Evolutionary conservation across 2,888 invertebrate genomes (phyloP).

Genomic region (Drosophila parthenogenetica): DNA sequence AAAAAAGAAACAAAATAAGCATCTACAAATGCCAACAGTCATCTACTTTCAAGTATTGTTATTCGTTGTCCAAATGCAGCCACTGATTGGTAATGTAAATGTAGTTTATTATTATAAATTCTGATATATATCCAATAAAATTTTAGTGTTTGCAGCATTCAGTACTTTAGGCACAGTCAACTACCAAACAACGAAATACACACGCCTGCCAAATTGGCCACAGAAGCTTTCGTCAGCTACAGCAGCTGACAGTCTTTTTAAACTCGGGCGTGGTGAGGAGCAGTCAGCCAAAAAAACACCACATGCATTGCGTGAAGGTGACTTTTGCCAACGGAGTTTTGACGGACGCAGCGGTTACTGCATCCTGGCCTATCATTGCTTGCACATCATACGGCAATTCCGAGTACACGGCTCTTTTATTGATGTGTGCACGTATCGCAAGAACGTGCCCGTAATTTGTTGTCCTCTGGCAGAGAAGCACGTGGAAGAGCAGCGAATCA

Average conservation of each 20-base stretch:
- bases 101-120: too few relatives aligned
- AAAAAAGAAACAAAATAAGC: slow-evolving; percentile 9
- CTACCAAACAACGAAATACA: slow-evolving; percentile 68
- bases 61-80: slow-evolving; percentile 16
- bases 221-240: not conserved
- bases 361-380: slow-evolving; percentile 80
- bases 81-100: slow-evolving; percentile 19
- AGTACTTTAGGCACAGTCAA: slow-evolving; percentile 54
- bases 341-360: slow-evolving; percentile 84
- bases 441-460: slow-evolving; percentile 84
- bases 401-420: slow-evolving; percentile 80
- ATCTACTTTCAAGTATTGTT: slow-evolving; percentile 26
- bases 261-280: slow-evolving; percentile 47
- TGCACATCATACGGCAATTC: slow-evolving; percentile 82
- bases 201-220: slow-evolving; percentile 51
- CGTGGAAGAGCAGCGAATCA: slow-evolving; percentile 74
- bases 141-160: slow-evolving; percentile 32
- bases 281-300: slow-evolving; percentile 9
- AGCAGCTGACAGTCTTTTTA: slow-evolving; percentile 42
- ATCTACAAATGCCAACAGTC: slow-evolving; percentile 33
- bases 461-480: slow-evolving; percentile 82
- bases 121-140: not conserved
- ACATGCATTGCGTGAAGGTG: slow-evolving; percentile 68
- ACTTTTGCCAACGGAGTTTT: slow-evolving; percentile 82
- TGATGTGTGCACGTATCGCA: slow-evolving; percentile 80